A percentile compares a stretch with the other conserved stretches of the same genome.
These are phyloP conservation scores for Branchinecta lynchi DNA, from an alignment of 1,140 invertebrate species.

Conservation along the genomic window DNA sequence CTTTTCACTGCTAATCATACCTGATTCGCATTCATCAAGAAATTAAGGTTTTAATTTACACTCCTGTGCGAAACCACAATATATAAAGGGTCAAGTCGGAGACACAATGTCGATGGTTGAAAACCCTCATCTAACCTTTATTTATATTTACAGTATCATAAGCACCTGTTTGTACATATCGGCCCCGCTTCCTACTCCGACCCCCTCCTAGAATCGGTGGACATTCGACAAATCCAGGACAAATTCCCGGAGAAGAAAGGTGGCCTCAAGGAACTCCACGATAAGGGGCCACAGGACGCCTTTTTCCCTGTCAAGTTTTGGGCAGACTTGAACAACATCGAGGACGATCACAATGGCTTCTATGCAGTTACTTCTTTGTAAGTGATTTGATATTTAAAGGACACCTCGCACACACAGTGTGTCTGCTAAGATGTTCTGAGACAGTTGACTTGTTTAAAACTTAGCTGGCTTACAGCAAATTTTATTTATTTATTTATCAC, in stretches of 20 bases:
- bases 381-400: constrained; percentile 35
- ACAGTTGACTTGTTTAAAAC: no score
- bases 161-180: constrained; percentile 95
- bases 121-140: neutral
- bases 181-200: constrained; percentile 80
- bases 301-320: constrained; percentile 99
- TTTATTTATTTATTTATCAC: no score
- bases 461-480: no score
- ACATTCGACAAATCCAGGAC: constrained; percentile 94
- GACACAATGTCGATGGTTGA: no score
- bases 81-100: no score
- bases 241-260: constrained; percentile 99
- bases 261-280: constrained; percentile 91
- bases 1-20: constrained; percentile 20
- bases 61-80: no score
- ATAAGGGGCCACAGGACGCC: constrained; percentile 89
- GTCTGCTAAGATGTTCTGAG: no score
- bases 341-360: constrained; percentile 82
- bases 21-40: no score
- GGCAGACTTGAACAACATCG: constrained; percentile 94
- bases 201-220: constrained; percentile 86
- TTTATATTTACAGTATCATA: constrained; percentile 62
- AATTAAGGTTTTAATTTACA: no score
- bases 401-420: no score
- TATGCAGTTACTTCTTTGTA: constrained; percentile 96